A percentile compares a stretch with the other conserved stretches of the same genome.
Evolutionary conservation across 2,888 invertebrate species (phyloP).

Genomic region (Muscina levida): DNA sequence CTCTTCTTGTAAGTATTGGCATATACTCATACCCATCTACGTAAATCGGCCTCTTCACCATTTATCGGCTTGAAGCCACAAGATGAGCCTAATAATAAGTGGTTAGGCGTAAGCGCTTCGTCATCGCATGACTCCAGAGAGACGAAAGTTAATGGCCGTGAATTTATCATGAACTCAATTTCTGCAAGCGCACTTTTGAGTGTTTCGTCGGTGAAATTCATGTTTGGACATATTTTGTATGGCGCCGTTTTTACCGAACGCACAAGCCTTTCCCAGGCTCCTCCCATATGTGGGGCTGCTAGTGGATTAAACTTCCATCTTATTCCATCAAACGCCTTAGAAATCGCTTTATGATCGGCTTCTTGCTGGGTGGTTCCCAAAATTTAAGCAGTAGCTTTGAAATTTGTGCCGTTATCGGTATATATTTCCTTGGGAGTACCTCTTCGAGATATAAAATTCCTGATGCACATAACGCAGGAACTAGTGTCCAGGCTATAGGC

Average conservation of each 20-base stretch:
- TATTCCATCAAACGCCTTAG: background rate
- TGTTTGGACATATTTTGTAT: constrained; percentile 23
- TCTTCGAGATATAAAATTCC: no score
- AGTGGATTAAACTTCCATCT: constrained; percentile 61
- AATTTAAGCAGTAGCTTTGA: constrained; percentile 31
- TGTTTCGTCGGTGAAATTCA: constrained; percentile 41
- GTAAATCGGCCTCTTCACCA: constrained; percentile 40
- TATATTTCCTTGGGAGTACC: constrained; percentile 35
- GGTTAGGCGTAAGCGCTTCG: no score
- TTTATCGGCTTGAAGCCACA: constrained; percentile 39
- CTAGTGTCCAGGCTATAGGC: no score
- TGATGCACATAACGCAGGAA: no score
- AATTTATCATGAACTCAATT: constrained; percentile 51
- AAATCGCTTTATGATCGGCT: background rate
- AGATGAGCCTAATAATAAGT: constrained; percentile 46
- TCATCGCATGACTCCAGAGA: constrained; percentile 43
- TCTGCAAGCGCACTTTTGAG: constrained; percentile 46
- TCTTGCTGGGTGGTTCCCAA: background rate
- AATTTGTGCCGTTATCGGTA: constrained; percentile 50
- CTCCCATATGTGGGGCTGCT: no score
- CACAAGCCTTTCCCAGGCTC: no score
- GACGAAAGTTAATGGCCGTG: constrained; percentile 47
- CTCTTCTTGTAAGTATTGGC: constrained; percentile 48
- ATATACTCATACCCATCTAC: constrained; percentile 56
- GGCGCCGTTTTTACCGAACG: constrained; percentile 45